These are phyloP conservation scores for Mesitornis unicolor DNA, from an alignment of 2,113 vertebrate genomes.

Conservation along the genomic window DNA sequence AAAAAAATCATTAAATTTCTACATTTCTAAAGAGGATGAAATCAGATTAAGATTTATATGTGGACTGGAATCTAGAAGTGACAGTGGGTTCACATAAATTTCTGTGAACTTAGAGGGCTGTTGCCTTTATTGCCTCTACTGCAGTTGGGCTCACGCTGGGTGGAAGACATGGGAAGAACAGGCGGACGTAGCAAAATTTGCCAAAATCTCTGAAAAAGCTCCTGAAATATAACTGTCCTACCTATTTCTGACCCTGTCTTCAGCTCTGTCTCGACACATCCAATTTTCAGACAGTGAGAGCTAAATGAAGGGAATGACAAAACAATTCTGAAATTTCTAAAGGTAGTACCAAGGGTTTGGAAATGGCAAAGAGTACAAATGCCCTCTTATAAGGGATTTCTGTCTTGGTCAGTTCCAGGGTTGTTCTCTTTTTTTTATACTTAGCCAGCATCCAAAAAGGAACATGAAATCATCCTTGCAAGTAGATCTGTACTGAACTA, in stretches of 20 bases:
- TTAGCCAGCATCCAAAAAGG: neutral
- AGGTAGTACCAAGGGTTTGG: neutral
- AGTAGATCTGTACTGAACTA: neutral
- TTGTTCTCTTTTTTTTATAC: neutral
- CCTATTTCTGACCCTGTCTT: neutral
- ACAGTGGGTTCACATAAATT: neutral
- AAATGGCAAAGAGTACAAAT: neutral
- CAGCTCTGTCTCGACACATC: neutral
- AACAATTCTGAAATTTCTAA: neutral
- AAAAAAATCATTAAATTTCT: neutral
- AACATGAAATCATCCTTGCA: neutral
- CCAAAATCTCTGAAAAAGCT: neutral
- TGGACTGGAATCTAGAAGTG: neutral
- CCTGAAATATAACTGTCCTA: neutral
- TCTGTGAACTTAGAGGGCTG: neutral
- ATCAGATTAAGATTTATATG: neutral
- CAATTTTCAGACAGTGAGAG: neutral
- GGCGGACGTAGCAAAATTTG: neutral
- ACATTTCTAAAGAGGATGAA: neutral
- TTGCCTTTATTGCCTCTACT: neutral
- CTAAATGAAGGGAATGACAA: neutral
- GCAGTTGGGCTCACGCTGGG: accelerated
- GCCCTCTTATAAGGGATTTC: neutral
- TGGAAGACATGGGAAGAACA: neutral
- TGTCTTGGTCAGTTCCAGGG: neutral